A percentile compares a stretch with the other conserved stretches of the same genome.
Conservation (phyloP, 2,888 invertebrate genomes). For the Nemoura dubitans region DNA sequence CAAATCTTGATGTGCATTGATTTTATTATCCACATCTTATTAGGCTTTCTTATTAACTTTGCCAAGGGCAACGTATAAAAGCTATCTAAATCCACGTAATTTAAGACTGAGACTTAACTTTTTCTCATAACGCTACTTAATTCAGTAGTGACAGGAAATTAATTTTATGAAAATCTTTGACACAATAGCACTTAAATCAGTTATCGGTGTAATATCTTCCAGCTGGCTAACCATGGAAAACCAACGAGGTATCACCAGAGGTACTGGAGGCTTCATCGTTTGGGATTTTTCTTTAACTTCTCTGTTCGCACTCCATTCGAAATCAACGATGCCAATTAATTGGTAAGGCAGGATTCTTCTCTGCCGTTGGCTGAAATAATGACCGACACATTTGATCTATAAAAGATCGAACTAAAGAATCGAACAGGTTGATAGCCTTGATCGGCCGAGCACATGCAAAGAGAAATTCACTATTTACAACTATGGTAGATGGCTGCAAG, state of each 20-base stretch:
- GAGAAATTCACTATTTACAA: conserved; percentile 26
- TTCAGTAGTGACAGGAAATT: neutral
- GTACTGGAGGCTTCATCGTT: too few relatives aligned
- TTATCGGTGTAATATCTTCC: neutral
- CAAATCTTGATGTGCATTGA: neutral
- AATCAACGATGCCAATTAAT: neutral
- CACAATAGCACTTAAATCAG: neutral
- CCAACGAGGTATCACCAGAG: too few relatives aligned
- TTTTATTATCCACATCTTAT: neutral
- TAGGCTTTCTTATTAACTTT: conserved; percentile 3
- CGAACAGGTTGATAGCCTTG: conserved; percentile 33
- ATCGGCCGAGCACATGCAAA: neutral
- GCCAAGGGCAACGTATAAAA: neutral
- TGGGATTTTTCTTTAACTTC: neutral
- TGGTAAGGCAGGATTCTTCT: neutral
- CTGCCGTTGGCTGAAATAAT: conserved; percentile 22
- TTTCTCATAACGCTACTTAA: neutral
- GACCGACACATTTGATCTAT: conserved; percentile 29
- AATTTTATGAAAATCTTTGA: neutral
- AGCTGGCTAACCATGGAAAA: too few relatives aligned
- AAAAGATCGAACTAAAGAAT: conserved; percentile 26
- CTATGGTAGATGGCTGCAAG: neutral
- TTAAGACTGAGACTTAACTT: neutral
- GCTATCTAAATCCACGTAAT: neutral
- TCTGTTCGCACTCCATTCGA: neutral